Conservation (phyloP, 2,888 invertebrate species). For the Phaonia tiefii region DNA sequence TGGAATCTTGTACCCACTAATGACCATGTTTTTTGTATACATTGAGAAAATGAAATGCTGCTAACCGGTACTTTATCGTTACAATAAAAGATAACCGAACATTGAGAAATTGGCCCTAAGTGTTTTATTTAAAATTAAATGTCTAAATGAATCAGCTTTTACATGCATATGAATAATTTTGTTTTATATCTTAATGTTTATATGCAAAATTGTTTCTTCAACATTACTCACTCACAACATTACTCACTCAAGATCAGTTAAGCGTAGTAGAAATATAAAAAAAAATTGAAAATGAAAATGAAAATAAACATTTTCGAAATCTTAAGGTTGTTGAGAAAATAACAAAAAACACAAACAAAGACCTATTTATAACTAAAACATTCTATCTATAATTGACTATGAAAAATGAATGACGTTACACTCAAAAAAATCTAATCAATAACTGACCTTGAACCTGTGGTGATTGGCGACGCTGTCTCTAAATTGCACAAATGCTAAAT, state of each 20-base stretch:
- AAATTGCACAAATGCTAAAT: conserved; percentile 10
- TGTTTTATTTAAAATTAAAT: too few species aligned
- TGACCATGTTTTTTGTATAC: too few species aligned
- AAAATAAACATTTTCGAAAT: conserved; percentile 18
- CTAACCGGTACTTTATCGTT: too few species aligned
- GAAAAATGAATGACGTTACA: too few species aligned
- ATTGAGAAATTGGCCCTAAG: too few species aligned
- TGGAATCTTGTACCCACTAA: too few species aligned
- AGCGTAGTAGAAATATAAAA: conserved; percentile 22
- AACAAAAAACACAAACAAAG: conserved; percentile 27
- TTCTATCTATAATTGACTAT: too few species aligned
- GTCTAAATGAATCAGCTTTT: too few species aligned
- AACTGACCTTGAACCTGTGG: conserved; percentile 61
- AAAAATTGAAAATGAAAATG: neutral
- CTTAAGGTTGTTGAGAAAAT: conserved; percentile 39
- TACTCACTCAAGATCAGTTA: conserved; percentile 60
- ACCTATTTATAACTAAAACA: neutral
- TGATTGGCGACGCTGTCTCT: neutral
- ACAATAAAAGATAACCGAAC: too few species aligned
- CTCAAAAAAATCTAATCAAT: conserved; percentile 29
- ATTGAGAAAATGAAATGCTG: too few species aligned
- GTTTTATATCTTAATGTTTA: conserved; percentile 2
- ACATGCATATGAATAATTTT: neutral
- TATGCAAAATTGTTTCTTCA: conserved; percentile 18
- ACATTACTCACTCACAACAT: conserved; percentile 49